phyloP scores from a whole-genome alignment of 2,888 invertebrate species.

The Mythimna impura region DNA sequence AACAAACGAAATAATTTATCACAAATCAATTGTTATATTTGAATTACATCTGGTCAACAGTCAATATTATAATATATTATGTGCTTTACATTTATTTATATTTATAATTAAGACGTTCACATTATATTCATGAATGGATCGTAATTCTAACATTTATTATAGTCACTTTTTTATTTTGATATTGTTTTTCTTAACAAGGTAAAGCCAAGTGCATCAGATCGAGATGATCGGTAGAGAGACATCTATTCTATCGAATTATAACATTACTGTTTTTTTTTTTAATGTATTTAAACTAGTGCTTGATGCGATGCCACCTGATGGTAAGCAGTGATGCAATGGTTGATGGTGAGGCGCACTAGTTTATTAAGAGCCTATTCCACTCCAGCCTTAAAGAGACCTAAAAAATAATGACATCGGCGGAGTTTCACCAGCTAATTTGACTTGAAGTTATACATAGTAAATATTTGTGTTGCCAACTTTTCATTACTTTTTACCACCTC shows the following conservation, averaged over 20 bases:
- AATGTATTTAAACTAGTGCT: no score
- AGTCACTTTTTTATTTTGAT: slow-evolving; percentile 50
- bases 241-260: neutral
- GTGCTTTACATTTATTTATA: slow-evolving; percentile 39
- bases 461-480: no score
- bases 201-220: neutral
- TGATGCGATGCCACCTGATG: no score
- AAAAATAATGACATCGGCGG: no score
- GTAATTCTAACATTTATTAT: slow-evolving; percentile 49
- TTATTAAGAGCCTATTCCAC: no score
- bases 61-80: slow-evolving; percentile 43
- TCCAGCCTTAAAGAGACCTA: no score
- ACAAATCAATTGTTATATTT: slow-evolving; percentile 63
- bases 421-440: no score
- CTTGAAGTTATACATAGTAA: no score
- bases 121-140: slow-evolving; percentile 22
- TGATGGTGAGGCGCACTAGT: no score
- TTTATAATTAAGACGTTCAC: slow-evolving; percentile 24
- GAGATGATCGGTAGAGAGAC: neutral
- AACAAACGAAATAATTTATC: slow-evolving; percentile 49
- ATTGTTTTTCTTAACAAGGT: slow-evolving; percentile 35
- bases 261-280: no score
- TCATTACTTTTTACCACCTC: neutral
- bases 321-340: no score
- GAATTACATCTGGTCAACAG: slow-evolving; percentile 59